phyloP scores from a whole-genome alignment of 2,888 invertebrate species.

The Patella caerulea region DNA sequence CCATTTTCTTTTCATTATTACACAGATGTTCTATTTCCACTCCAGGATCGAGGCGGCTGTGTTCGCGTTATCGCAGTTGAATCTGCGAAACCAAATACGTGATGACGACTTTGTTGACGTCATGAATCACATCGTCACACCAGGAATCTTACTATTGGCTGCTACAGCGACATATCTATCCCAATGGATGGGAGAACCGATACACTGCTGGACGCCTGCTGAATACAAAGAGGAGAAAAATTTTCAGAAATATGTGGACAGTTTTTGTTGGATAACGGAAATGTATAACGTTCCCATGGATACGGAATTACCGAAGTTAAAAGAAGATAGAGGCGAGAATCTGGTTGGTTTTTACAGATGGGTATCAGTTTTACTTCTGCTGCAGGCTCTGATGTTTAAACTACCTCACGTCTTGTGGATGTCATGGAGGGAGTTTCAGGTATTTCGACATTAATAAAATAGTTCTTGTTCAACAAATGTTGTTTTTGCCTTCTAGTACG shows the following conservation, averaged over 20 bases:
- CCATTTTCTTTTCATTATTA: no score
- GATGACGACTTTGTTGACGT: neutral
- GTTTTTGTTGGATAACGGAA: neutral
- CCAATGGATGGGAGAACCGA: neutral
- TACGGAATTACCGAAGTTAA: neutral
- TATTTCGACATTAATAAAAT: neutral
- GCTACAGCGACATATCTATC: neutral
- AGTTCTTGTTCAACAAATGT: no score
- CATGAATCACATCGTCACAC: neutral
- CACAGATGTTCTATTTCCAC: no score
- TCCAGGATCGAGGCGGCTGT: neutral
- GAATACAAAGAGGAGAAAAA: neutral
- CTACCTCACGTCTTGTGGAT: neutral
- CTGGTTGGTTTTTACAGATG: slow-evolving; percentile 2
- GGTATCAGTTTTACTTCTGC: slow-evolving; percentile 1
- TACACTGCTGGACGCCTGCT: neutral
- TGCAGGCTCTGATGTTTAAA: neutral
- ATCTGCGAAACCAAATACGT: neutral
- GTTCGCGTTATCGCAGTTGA: neutral
- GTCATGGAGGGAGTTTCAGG: slow-evolving; percentile 1
- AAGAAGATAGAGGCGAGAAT: neutral
- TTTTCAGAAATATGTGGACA: neutral
- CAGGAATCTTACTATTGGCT: neutral
- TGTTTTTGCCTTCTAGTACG: neutral
- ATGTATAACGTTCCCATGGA: neutral